Evolutionary conservation across 2,888 invertebrate species (phyloP).

Genomic region (Polyommatus iphigenia): DNA sequence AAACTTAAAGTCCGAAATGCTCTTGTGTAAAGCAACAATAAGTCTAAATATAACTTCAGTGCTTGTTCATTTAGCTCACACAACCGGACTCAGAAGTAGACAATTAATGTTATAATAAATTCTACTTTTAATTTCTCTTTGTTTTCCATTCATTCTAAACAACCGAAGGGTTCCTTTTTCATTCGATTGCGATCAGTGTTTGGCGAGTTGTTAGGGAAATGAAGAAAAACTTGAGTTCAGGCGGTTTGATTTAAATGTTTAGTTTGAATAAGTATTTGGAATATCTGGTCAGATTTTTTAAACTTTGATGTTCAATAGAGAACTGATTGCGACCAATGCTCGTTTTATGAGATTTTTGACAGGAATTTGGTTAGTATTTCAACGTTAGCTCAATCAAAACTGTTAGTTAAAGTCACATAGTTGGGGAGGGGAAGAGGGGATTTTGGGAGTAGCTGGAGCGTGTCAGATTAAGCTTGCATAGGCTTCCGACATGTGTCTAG

Average conservation of each 20-base stretch:
- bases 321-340: too few relatives aligned
- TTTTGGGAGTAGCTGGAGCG: too few relatives aligned
- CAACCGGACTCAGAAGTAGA: neutral
- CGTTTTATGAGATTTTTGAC: too few relatives aligned
- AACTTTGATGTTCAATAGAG: neutral
- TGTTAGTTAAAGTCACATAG: too few relatives aligned
- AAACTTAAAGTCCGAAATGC: neutral
- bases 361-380: too few relatives aligned
- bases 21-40: neutral
- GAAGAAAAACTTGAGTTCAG: neutral
- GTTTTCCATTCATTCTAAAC: constrained; percentile 3
- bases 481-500: too few relatives aligned
- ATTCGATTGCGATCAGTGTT: constrained; percentile 3
- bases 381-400: too few relatives aligned
- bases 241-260: neutral
- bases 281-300: neutral
- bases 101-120: constrained; percentile 19
- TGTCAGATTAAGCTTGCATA: too few relatives aligned
- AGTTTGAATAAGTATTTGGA: neutral
- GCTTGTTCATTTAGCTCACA: constrained; percentile 19
- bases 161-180: constrained; percentile 1
- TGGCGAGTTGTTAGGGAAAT: neutral
- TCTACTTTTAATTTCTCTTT: neutral
- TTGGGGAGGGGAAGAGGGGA: too few relatives aligned
- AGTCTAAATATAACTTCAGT: neutral